Conservation (phyloP, 2,888 invertebrate genomes). For the Dinocampus coccinellae region DNA sequence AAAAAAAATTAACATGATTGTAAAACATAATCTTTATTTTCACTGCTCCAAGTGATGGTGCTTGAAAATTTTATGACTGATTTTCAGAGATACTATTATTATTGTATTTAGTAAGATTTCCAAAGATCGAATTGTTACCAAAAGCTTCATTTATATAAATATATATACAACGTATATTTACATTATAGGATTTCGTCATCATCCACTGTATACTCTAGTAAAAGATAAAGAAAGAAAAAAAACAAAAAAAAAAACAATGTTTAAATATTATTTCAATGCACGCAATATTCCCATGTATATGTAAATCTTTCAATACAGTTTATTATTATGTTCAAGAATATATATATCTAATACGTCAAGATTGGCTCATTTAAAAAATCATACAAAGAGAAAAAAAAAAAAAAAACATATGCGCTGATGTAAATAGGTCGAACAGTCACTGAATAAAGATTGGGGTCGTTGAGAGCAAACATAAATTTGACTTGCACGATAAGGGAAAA, state of each 20-base stretch:
- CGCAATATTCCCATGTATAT: not conserved
- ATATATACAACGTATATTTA: not conserved
- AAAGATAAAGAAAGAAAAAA: too few species aligned
- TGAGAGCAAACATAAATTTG: constrained; percentile 39
- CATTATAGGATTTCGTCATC: not conserved
- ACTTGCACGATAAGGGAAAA: constrained; percentile 35
- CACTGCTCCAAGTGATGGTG: not conserved
- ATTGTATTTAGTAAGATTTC: constrained; percentile 1
- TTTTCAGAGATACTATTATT: not conserved
- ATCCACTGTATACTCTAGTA: not conserved
- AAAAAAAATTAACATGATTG: not conserved
- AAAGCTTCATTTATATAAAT: constrained; percentile 5
- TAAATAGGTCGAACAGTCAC: constrained; percentile 55
- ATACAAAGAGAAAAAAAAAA: constrained; percentile 28
- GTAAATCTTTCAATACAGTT: not conserved
- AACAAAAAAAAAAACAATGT: not conserved
- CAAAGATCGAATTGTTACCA: constrained; percentile 16
- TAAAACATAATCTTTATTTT: not conserved
- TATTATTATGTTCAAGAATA: not conserved
- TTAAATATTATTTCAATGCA: not conserved
- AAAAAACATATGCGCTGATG: constrained; percentile 31
- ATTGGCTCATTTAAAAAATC: not conserved
- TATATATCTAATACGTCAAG: not conserved
- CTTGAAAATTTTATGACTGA: not conserved
- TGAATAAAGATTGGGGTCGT: constrained; percentile 61